These are phyloP conservation scores for Mustelus asterias DNA, from an alignment of 2,113 vertebrate species.

Conservation along the genomic window DNA sequence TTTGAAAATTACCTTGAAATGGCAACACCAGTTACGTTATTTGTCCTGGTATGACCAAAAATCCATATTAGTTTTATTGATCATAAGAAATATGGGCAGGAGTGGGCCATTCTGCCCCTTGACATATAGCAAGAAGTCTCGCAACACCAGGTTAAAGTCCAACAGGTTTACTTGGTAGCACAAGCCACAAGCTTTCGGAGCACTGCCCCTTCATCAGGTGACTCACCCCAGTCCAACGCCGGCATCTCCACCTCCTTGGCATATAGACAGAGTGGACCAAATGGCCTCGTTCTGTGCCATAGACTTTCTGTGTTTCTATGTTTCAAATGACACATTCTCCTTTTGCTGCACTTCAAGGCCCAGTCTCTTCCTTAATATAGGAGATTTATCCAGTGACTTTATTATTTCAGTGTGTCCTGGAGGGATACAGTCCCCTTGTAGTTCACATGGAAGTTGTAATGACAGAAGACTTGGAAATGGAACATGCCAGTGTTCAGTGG, in stretches of 20 bases:
- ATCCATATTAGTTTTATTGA: neutral
- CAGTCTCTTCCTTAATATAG: neutral
- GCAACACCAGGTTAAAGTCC: too few relatives aligned
- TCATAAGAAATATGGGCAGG: too few relatives aligned
- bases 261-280: neutral
- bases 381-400: neutral
- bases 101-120: too few relatives aligned
- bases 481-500: slow-evolving; percentile 59
- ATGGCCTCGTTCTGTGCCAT: neutral
- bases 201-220: too few relatives aligned
- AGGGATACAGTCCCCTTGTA: slow-evolving; percentile 69
- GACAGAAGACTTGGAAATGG: slow-evolving; percentile 66
- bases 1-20: neutral
- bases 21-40: neutral
- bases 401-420: slow-evolving; percentile 72
- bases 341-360: neutral
- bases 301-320: too few relatives aligned
- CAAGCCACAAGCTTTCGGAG: too few relatives aligned
- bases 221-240: too few relatives aligned
- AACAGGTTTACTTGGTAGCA: too few relatives aligned
- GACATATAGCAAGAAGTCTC: too few relatives aligned
- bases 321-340: too few relatives aligned
- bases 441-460: slow-evolving; percentile 58
- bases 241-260: too few relatives aligned
- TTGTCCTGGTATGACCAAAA: neutral